These are phyloP conservation scores for Drosophila aldrichi DNA, from an alignment of 2,888 invertebrate genomes.

Conservation along the genomic window DNA sequence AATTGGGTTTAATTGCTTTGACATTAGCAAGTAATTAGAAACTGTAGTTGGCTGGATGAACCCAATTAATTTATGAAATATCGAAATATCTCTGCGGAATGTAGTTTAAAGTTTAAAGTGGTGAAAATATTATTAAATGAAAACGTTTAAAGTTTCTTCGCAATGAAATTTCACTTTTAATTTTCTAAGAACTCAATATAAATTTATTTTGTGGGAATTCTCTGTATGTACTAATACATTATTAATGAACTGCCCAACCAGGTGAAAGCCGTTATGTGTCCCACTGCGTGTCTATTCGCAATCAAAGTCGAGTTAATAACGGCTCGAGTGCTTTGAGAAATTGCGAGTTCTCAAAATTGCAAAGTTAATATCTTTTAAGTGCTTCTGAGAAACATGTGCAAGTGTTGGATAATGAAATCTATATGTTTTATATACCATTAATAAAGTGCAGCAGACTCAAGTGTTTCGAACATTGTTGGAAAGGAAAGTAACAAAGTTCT, in stretches of 20 bases:
- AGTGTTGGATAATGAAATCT: not conserved
- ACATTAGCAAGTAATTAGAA: slow-evolving; percentile 49
- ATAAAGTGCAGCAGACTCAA: too few species aligned
- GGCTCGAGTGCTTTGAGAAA: not conserved
- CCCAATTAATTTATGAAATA: slow-evolving; percentile 9
- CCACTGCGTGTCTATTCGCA: not conserved
- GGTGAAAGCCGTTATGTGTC: not conserved
- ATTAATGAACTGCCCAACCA: not conserved
- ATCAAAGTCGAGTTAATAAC: not conserved
- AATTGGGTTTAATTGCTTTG: slow-evolving; percentile 26
- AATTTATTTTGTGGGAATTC: not conserved
- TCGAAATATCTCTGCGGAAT: too few species aligned
- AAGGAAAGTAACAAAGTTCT: too few species aligned
- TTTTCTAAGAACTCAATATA: not conserved
- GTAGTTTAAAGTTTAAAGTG: not conserved
- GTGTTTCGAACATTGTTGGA: too few species aligned
- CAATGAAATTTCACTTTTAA: not conserved
- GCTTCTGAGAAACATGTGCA: not conserved
- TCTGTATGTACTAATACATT: not conserved
- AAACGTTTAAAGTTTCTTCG: not conserved
- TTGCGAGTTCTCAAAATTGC: not conserved
- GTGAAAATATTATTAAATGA: not conserved
- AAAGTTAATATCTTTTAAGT: not conserved
- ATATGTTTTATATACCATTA: too few species aligned
- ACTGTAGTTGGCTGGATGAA: slow-evolving; percentile 1